These are phyloP conservation scores for Spea multiplicata DNA, from an alignment of 2,113 vertebrate species.

Conservation along the genomic window DNA sequence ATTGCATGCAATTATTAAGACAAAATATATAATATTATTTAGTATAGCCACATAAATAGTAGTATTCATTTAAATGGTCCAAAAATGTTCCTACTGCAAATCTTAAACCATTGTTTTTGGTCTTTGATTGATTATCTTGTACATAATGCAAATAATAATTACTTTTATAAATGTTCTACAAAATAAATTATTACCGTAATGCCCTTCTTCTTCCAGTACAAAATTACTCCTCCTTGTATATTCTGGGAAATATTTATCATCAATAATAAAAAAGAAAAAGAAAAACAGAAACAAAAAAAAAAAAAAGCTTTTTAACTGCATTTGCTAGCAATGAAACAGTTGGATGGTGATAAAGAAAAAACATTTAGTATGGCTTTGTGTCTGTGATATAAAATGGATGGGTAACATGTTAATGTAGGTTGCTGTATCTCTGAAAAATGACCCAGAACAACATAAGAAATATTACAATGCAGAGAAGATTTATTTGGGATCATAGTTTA, in stretches of 20 bases:
- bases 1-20: too few species aligned
- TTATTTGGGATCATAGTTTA: slow-evolving; percentile 33
- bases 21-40: too few species aligned
- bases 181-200: slow-evolving; percentile 39
- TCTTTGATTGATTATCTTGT: slow-evolving; percentile 25
- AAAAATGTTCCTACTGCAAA: not conserved
- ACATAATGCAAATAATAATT: slow-evolving; percentile 31
- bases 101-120: not conserved
- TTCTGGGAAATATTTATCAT: slow-evolving; percentile 45
- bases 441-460: slow-evolving; percentile 26
- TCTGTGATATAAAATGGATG: slow-evolving; percentile 23
- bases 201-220: slow-evolving; percentile 32
- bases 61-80: not conserved
- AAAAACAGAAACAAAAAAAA: slow-evolving; percentile 24
- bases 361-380: slow-evolving; percentile 8
- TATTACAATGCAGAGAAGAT: slow-evolving; percentile 43
- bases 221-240: slow-evolving; percentile 26
- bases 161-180: slow-evolving; percentile 23
- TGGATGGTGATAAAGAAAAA: slow-evolving; percentile 10
- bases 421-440: slow-evolving; percentile 38
- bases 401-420: slow-evolving; percentile 39
- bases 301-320: slow-evolving; percentile 15
- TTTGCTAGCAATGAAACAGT: slow-evolving; percentile 25
- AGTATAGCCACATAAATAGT: not conserved
- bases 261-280: slow-evolving; percentile 28